Evolutionary conservation across 2,888 invertebrate species (phyloP).

Genomic region (Euclidia mi): DNA sequence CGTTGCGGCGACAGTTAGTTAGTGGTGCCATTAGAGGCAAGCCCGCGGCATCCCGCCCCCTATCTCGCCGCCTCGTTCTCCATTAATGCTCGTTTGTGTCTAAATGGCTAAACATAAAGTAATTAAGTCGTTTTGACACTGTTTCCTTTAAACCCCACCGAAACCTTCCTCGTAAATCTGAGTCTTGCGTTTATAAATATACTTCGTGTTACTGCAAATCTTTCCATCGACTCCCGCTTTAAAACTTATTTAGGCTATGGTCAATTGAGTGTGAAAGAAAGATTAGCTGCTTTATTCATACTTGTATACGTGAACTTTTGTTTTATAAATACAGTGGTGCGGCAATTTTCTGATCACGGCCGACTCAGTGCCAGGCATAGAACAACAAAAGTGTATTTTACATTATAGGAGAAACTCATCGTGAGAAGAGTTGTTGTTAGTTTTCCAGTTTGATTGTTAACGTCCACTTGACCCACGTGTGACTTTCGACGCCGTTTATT

Average conservation of each 20-base stretch:
- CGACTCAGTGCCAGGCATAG: neutral
- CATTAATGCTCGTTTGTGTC: constrained; percentile 81
- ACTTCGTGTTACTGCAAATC: constrained; percentile 25
- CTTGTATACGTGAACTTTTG: constrained; percentile 26
- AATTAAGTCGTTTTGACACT: constrained; percentile 74
- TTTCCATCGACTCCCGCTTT: constrained; percentile 40
- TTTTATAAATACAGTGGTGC: constrained; percentile 30
- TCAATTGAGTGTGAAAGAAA: constrained; percentile 57
- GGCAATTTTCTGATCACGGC: constrained; percentile 11
- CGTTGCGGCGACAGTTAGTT: constrained; percentile 83
- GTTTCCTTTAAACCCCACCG: constrained; percentile 69
- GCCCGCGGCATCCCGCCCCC: constrained; percentile 69
- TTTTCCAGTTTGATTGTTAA: constrained; percentile 68
- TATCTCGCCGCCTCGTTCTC: constrained; percentile 71
- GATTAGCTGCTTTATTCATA: constrained; percentile 49
- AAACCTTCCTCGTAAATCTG: constrained; percentile 53
- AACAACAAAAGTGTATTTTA: constrained; percentile 25
- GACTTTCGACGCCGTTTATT: constrained; percentile 72
- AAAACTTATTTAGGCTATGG: constrained; percentile 44
- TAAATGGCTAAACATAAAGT: constrained; percentile 83
- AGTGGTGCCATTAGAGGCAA: constrained; percentile 82
- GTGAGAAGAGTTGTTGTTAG: constrained; percentile 61
- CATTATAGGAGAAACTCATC: constrained; percentile 51
- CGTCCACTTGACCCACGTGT: constrained; percentile 71
- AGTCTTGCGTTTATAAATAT: constrained; percentile 45